These are phyloP conservation scores for Amphipoea lucens DNA, from an alignment of 2,888 invertebrate species.

Conservation along the genomic window DNA sequence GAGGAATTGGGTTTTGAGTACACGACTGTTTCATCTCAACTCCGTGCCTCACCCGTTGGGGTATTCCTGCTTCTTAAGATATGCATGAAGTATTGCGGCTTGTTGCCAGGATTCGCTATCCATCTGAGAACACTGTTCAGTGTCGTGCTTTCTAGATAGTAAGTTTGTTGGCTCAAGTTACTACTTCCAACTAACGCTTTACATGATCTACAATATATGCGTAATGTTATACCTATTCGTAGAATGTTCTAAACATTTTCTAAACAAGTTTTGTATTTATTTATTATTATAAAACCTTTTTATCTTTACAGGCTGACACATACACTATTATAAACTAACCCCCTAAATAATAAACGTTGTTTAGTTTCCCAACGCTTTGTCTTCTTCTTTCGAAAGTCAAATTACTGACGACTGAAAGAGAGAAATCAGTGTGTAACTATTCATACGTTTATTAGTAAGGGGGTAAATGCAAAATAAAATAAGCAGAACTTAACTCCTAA, in stretches of 20 bases:
- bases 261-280: background rate
- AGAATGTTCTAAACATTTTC: background rate
- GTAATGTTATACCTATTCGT: background rate
- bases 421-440: no score
- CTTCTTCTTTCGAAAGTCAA: no score
- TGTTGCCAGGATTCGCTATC: slow-evolving; percentile 25
- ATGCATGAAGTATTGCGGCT: slow-evolving; percentile 19
- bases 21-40: background rate
- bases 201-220: slow-evolving; percentile 4
- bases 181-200: background rate
- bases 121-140: slow-evolving; percentile 20
- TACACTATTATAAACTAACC: background rate
- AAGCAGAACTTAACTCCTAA: background rate
- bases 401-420: no score
- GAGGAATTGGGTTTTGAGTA: background rate
- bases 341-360: no score
- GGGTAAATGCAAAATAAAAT: background rate
- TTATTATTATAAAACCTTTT: background rate
- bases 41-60: background rate
- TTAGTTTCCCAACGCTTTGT: no score
- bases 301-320: background rate
- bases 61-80: slow-evolving; percentile 5
- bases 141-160: slow-evolving; percentile 36
- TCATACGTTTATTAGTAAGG: no score
- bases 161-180: slow-evolving; percentile 43